Evolutionary conservation across 2,797 vertebrate species (phyloP).

Genomic region (Oreochromis mossambicus): DNA sequence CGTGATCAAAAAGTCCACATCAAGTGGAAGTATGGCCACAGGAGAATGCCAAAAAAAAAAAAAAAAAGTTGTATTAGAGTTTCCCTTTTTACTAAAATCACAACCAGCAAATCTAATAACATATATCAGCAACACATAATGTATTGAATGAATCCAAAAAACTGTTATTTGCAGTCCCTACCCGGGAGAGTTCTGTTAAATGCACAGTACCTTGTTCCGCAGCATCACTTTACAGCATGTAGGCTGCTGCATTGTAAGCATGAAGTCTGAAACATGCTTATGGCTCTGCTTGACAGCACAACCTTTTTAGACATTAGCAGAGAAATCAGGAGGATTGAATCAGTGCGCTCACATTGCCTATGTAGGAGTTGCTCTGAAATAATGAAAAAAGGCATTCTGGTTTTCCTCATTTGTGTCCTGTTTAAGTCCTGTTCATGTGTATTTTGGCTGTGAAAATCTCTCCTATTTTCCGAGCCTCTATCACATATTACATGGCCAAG

Average conservation of each 20-base stretch:
- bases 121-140: neutral
- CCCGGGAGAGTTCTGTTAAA: neutral
- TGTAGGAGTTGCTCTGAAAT: neutral
- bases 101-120: neutral
- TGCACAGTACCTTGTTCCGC: neutral
- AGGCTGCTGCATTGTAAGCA: neutral
- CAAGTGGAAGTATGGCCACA: neutral
- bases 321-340: conserved; percentile 26
- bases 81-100: neutral
- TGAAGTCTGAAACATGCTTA: neutral
- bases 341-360: neutral
- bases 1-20: neutral
- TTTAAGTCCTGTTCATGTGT: neutral
- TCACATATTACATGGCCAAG: conserved; percentile 7
- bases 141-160: neutral
- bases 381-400: neutral
- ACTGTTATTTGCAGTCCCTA: neutral
- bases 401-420: neutral
- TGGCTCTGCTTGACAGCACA: neutral
- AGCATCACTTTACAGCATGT: neutral
- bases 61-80: neutral
- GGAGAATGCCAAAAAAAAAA: neutral
- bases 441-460: neutral
- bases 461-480: neutral
- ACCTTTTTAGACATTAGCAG: conserved; percentile 25